phyloP scores from a whole-genome alignment of 2,797 vertebrate genomes.

The Sus cebifrons region DNA sequence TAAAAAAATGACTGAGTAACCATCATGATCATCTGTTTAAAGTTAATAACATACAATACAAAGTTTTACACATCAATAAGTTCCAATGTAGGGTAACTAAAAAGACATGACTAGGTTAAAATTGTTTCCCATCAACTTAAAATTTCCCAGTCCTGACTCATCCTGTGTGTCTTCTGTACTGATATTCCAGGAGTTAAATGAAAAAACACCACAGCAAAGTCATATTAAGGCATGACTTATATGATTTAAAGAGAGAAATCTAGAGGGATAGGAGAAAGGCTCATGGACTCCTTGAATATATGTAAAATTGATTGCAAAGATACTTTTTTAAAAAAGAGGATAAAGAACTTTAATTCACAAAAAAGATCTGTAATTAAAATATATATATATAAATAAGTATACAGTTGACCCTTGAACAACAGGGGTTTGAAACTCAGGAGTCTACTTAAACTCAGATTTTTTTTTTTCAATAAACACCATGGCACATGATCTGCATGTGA shows the following conservation, averaged over 20 bases:
- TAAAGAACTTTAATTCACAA: not conserved
- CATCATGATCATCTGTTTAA: not conserved
- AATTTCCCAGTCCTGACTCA: constrained; percentile 1
- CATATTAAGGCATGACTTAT: not conserved
- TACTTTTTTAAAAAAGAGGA: not conserved
- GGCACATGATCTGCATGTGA: not conserved
- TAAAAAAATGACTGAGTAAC: not conserved
- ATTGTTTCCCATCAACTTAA: not conserved
- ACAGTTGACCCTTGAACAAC: not conserved
- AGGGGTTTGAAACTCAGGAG: not conserved
- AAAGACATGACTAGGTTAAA: not conserved
- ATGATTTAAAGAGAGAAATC: not conserved
- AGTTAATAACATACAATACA: not conserved
- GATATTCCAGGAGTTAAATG: not conserved
- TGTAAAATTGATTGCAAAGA: not conserved
- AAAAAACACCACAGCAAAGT: not conserved
- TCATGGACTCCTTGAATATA: not conserved
- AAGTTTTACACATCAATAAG: constrained; percentile 11
- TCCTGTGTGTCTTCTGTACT: not conserved
- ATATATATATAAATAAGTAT: not conserved
- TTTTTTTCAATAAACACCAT: not conserved
- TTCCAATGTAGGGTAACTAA: constrained; percentile 41
- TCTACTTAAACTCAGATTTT: not conserved
- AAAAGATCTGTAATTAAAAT: not conserved
- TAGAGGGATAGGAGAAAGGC: not conserved